Percentiles rank a stretch among this genome's conserved stretches.
phyloP scores from a whole-genome alignment of 2,797 vertebrate species.

The Aldrovandia affinis region DNA sequence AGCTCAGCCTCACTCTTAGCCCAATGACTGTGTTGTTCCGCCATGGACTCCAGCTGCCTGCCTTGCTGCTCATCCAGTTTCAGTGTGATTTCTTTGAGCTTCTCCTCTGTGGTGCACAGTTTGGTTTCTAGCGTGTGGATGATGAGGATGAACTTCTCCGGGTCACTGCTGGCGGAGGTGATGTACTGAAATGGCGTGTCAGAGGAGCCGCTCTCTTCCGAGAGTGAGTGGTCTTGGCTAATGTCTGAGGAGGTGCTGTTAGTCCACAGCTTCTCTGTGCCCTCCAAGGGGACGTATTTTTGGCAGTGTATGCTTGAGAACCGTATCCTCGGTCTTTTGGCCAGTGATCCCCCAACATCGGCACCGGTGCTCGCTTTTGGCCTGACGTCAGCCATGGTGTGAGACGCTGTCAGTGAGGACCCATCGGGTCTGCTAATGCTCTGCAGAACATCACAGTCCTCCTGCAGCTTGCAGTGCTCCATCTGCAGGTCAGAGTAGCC shows the following conservation, averaged over 20 bases:
- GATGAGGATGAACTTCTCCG: constrained; percentile 88
- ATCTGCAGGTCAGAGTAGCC: constrained; percentile 72
- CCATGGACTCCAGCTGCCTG: constrained; percentile 67
- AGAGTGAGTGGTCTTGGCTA: constrained; percentile 69
- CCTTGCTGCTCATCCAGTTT: constrained; percentile 81
- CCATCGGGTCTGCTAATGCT: constrained; percentile 49
- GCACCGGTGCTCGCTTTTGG: constrained; percentile 62
- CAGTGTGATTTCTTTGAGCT: constrained; percentile 85
- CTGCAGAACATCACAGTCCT: constrained; percentile 57
- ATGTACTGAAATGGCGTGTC: constrained; percentile 70
- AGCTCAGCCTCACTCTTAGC: constrained; percentile 70
- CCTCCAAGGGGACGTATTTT: constrained; percentile 81
- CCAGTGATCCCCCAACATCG: constrained; percentile 72
- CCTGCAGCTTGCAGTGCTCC: constrained; percentile 64
- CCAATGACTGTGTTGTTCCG: constrained; percentile 70
- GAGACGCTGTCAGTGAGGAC: constrained; percentile 48
- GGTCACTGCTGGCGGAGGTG: constrained; percentile 66
- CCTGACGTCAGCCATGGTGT: constrained; percentile 59
- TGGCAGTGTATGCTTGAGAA: constrained; percentile 95
- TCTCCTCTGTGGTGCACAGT: constrained; percentile 88
- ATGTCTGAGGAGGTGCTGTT: constrained; percentile 74
- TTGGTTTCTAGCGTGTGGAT: constrained; percentile 91
- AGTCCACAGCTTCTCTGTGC: constrained; percentile 71
- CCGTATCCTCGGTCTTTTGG: constrained; percentile 88
- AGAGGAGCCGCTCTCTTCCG: constrained; percentile 74